These are phyloP conservation scores for Glaucopsyche alexis DNA, from an alignment of 2,888 invertebrate genomes.

Conservation along the genomic window DNA sequence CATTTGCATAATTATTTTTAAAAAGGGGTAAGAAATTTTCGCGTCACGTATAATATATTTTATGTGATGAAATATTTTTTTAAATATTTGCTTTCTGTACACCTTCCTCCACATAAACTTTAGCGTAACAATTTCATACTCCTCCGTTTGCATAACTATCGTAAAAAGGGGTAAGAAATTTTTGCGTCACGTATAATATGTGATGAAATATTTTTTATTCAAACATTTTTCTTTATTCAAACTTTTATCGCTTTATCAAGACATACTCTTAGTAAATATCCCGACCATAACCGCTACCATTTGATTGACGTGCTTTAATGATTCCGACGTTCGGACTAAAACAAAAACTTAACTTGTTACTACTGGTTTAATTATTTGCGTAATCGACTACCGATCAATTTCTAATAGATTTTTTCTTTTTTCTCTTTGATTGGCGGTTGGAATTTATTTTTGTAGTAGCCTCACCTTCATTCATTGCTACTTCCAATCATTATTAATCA, in stretches of 20 bases:
- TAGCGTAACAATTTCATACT: too few species aligned
- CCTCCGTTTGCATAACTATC: too few species aligned
- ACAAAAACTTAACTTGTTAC: constrained; percentile 49
- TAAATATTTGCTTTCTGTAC: too few species aligned
- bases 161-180: too few species aligned
- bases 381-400: constrained; percentile 51
- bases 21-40: too few species aligned
- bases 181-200: too few species aligned
- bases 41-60: too few species aligned
- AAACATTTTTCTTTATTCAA: too few species aligned
- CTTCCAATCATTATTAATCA: neutral
- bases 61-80: too few species aligned
- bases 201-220: too few species aligned
- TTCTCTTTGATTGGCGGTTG: neutral
- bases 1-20: too few species aligned
- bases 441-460: neutral
- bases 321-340: constrained; percentile 49
- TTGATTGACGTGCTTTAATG: constrained; percentile 14
- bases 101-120: too few species aligned
- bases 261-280: neutral
- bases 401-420: constrained; percentile 41
- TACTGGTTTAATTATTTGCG: constrained; percentile 62
- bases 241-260: neutral
- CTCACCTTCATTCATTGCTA: neutral
- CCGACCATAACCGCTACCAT: neutral